phyloP scores from a whole-genome alignment of 2,888 invertebrate genomes.

The Noctua janthe region DNA sequence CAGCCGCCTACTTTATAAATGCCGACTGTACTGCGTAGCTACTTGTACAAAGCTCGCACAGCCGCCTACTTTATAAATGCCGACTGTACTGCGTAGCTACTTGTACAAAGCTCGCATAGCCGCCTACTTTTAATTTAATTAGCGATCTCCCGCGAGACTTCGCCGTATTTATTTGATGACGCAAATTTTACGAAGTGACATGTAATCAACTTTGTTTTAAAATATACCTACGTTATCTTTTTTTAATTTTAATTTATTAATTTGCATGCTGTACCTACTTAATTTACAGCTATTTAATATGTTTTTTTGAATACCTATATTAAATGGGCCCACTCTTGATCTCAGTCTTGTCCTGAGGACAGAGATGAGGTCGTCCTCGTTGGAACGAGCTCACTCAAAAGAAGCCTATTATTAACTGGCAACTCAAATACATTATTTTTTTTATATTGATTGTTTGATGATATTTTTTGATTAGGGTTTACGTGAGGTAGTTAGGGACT shows the following conservation, averaged over 20 bases:
- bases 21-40: no score
- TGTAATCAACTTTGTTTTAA: slow-evolving; percentile 17
- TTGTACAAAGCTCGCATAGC: background rate
- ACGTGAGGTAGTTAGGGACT: background rate
- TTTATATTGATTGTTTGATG: no score
- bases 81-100: background rate
- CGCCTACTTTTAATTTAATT: slow-evolving; percentile 30
- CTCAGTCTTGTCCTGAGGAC: no score
- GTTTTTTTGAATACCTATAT: no score
- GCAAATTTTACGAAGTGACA: slow-evolving; percentile 20
- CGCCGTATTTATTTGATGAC: slow-evolving; percentile 4
- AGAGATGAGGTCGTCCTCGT: no score
- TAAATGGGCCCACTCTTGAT: no score
- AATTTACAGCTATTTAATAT: background rate
- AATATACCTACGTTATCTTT: background rate
- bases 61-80: background rate
- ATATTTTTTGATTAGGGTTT: background rate
- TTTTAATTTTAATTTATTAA: slow-evolving; percentile 12
- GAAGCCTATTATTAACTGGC: no score
- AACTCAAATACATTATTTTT: no score
- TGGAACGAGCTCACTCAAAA: no score
- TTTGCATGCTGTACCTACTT: background rate
- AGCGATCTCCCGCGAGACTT: slow-evolving; percentile 29
- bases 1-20: no score
- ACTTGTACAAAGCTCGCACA: no score